Conservation (phyloP, 2,113 vertebrate species). For the Tringa solitaria region DNA sequence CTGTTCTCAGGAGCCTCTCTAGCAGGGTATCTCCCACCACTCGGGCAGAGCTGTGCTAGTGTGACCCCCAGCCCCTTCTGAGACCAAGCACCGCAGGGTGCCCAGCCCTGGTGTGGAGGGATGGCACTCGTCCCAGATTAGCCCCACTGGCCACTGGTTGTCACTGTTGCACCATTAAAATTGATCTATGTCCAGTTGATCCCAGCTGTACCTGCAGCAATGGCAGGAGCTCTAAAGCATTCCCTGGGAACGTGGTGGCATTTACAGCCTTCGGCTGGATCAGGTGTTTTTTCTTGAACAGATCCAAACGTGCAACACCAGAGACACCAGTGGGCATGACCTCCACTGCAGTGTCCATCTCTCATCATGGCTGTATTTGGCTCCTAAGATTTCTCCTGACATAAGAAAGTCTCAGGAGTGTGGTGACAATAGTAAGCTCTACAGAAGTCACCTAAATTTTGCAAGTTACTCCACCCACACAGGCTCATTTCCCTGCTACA, state of each 20-base stretch:
- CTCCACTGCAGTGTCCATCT: not conserved
- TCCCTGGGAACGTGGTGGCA: not conserved
- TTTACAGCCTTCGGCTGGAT: not conserved
- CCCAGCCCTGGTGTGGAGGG: not conserved
- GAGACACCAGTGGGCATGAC: accelerated
- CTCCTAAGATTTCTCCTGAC: not conserved
- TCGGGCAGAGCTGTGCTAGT: not conserved
- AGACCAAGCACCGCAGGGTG: not conserved
- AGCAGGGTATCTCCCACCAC: not conserved
- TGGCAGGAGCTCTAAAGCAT: not conserved
- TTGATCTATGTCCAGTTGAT: not conserved
- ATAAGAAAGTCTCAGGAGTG: accelerated
- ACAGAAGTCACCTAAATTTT: not conserved
- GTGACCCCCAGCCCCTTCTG: not conserved
- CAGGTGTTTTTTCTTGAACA: not conserved
- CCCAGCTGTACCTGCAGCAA: not conserved
- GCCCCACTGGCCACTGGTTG: constrained; percentile 33
- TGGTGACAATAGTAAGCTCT: not conserved
- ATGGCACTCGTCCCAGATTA: not conserved
- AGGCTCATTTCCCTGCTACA: not conserved
- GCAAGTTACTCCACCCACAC: not conserved
- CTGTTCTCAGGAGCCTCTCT: not conserved
- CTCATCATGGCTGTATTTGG: not conserved
- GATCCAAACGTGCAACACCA: not conserved
- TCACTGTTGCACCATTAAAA: constrained; percentile 50